Percentiles rank a stretch among this genome's conserved stretches.
Evolutionary conservation across 2,888 invertebrate species (phyloP).

Genomic region (Myopa testacea): DNA sequence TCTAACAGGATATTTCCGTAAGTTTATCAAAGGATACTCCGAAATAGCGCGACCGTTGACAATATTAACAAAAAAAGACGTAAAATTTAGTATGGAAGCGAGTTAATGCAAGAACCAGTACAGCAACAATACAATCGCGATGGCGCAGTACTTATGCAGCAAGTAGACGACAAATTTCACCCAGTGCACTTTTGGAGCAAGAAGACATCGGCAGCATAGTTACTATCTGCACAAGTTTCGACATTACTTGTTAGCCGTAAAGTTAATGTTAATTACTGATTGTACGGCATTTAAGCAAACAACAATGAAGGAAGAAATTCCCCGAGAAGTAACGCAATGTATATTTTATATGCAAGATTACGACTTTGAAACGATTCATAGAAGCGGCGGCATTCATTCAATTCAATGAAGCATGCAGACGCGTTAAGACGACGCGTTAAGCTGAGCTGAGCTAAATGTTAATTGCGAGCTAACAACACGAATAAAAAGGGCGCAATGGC

Average conservation of each 20-base stretch:
- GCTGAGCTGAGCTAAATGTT: background rate
- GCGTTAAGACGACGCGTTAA: too few species aligned
- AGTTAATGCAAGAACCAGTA: too few species aligned
- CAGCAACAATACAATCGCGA: background rate
- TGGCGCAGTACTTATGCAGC: slow-evolving; percentile 9
- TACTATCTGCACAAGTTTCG: slow-evolving; percentile 17
- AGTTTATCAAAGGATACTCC: slow-evolving; percentile 28
- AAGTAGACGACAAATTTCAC: background rate
- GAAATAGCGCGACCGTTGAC: too few species aligned
- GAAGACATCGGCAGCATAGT: slow-evolving; percentile 5
- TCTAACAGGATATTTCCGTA: slow-evolving; percentile 40
- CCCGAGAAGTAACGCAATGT: slow-evolving; percentile 41
- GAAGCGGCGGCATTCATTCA: slow-evolving; percentile 38
- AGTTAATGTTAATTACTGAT: slow-evolving; percentile 20
- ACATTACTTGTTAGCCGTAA: slow-evolving; percentile 15
- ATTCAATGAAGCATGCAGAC: too few species aligned
- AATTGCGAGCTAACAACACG: slow-evolving; percentile 19
- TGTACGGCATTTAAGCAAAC: slow-evolving; percentile 24
- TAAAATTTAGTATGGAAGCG: too few species aligned
- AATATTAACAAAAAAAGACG: too few species aligned
- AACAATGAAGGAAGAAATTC: slow-evolving; percentile 16
- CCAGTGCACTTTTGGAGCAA: slow-evolving; percentile 18
- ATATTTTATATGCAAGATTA: slow-evolving; percentile 41
- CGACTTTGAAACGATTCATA: slow-evolving; percentile 16
- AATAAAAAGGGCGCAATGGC: too few species aligned